Percentiles rank a stretch among this genome's conserved stretches.
Evolutionary conservation across 2,888 invertebrate species (phyloP).

Genomic region (Venusia cambrica): DNA sequence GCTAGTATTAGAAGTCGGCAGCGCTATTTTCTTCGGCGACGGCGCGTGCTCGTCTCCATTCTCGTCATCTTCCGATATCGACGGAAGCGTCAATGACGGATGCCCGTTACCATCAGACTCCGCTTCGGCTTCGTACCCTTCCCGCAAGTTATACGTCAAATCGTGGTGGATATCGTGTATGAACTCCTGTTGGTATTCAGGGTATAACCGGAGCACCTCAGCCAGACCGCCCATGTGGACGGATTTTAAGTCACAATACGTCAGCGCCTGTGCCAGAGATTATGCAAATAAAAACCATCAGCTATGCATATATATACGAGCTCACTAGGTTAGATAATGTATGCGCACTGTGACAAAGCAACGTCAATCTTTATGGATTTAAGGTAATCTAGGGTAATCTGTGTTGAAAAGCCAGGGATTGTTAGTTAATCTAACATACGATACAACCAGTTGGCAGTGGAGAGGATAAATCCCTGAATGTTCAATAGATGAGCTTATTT

Average conservation of each 20-base stretch:
- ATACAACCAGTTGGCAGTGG: no score
- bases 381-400: neutral
- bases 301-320: slow-evolving; percentile 5
- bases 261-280: slow-evolving; percentile 84
- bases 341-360: slow-evolving; percentile 5
- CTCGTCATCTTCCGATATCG: slow-evolving; percentile 97
- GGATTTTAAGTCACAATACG: slow-evolving; percentile 97
- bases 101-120: slow-evolving; percentile 89
- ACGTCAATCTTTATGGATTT: neutral
- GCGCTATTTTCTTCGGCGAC: slow-evolving; percentile 84
- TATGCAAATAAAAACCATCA: slow-evolving; percentile 23
- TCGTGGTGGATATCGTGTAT: slow-evolving; percentile 97
- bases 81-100: slow-evolving; percentile 92
- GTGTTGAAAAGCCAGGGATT: no score
- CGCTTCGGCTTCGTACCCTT: slow-evolving; percentile 94
- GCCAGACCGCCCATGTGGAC: slow-evolving; percentile 94
- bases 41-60: slow-evolving; percentile 88
- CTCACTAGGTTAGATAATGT: slow-evolving; percentile 13
- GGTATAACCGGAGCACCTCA: slow-evolving; percentile 93
- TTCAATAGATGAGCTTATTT: no score
- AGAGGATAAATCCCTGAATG: no score
- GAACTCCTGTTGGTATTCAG: slow-evolving; percentile 97
- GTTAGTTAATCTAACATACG: no score
- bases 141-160: slow-evolving; percentile 95
- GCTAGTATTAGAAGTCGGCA: slow-evolving; percentile 77